Base-by-base conservation (phyloP, 2,888 invertebrate genomes). In the Euphydryas editha region DNA sequence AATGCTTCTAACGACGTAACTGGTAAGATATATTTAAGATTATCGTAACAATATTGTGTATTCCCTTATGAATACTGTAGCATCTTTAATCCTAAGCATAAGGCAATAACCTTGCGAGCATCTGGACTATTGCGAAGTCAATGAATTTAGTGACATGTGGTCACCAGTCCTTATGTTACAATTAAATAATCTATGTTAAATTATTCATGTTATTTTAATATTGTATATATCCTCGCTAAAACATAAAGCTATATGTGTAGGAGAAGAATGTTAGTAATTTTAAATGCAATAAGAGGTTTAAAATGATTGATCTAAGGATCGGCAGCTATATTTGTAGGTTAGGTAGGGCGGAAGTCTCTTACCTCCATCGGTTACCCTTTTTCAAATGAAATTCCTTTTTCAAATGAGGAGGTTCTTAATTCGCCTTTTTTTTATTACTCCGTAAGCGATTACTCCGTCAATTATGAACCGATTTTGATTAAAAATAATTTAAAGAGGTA, bases 101-200 rank as follows among this genome's bases (percentile, higher is more conserved):
- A 65, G 85, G 76, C 83, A 86, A 79, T 86, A 85, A 84, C 83
- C 83, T 84, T 85, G 80, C 75, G 39, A 82, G 84, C 92, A 92
- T 91, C 86, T 92, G 92, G 87, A 77, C 75, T 80, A 81, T 84
- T 71, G 85, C 83, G 79, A 83, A 85, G 83, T 82, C 80, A 79
- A 82, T 78, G 81, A 82, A 81, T 81, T 77, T 81, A 78, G 81
- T 82, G 81, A 88, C 91, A 92, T 91, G 85, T 92, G 91, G 88
- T 77, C 76, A 81, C 86, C 91, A 91, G 81, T 83, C 88, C 78
- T 77, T 73, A 54, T 54, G 79, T 74, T 57, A 13, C 55, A 39
- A 65, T 62, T 47, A 59, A 42, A 47, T 49, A 37, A 62, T 36
- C 36, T 17, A n/a, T 54, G 17, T 30, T 47, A 24, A 51, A 51